Evolutionary conservation across 2,888 invertebrate genomes (phyloP), one percentile per base, ranked within the genome.

Genomic region (Cephus runcator): DNA sequence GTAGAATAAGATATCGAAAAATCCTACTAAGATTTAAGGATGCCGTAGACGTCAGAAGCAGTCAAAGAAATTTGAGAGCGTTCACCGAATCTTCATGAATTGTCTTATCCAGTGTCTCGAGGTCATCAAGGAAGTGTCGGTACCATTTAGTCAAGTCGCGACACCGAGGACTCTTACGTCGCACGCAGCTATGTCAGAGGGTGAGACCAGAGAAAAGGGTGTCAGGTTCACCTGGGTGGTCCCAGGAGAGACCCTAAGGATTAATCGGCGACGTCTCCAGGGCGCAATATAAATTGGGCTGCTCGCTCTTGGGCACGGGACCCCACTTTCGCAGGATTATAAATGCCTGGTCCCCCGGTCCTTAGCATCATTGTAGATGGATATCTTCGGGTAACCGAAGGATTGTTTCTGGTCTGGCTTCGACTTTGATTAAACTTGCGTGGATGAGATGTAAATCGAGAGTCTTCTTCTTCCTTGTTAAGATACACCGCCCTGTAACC

Each of bases 191-290:
- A 85, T 86, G 88, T 87, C 88, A 85, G 87, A 86, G 85, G 84
- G 86, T 84, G 81, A 83, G 85, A 82, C 81, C 36, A 40, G 81
- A 79, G 81, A 81, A 84, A 88, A 87, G 89, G 90, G 90, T 89
- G 90, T 90, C 89, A 87, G 90, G 84, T 85, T 87, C 86, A 86
- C 89, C 84, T 91, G 91, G 91, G 91, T 91, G 91, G 91, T 91
- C 91, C 80, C 81, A 87, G 85, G 87, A 86, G 56, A 56, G 85
- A 88, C 88, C 85, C 84, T 79, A 80, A 89, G 91, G 90, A 91
- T 91, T 91, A 90, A 91, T 91, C 90, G 90, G 84, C 86, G 85
- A 87, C 85, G 88, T 89, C 88, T 82, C 82, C 85, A 80, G 85
- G 86, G 88, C 88, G 88, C 87, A 85, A 90, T 91, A 90, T 90